Percentiles rank a stretch among this genome's conserved stretches.
phyloP scores from a whole-genome alignment of 2,888 invertebrate species.

The Glaucopsyche alexis region DNA sequence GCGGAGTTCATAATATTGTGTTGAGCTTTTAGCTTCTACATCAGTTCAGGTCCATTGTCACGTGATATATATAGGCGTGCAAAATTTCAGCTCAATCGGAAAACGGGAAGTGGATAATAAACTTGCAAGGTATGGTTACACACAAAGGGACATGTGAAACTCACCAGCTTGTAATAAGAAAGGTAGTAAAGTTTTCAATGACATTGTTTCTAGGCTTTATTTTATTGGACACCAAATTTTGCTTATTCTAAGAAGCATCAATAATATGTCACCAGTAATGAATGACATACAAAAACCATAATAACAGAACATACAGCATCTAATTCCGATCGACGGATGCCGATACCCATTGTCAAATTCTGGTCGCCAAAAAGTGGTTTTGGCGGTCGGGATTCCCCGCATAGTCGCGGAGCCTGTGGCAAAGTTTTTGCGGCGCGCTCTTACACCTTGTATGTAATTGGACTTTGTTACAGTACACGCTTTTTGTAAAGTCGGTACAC shows the following conservation, averaged over 20 bases:
- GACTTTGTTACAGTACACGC: constrained; percentile 20
- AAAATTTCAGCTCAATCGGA: no score
- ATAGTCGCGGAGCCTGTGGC: neutral
- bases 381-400: constrained; percentile 15
- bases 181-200: no score
- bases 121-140: no score
- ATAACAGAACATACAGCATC: constrained; percentile 16
- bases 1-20: no score
- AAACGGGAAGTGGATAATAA: no score
- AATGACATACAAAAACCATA: constrained; percentile 16
- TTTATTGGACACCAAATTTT: no score
- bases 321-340: constrained; percentile 23
- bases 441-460: constrained; percentile 41
- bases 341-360: constrained; percentile 27
- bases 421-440: constrained; percentile 12
- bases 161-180: no score
- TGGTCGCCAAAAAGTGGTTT: constrained; percentile 18
- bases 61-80: no score
- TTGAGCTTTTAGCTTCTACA: no score
- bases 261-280: constrained; percentile 15
- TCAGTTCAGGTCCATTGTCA: no score
- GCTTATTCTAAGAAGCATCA: neutral
- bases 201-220: no score
- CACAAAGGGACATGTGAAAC: no score
- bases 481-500: constrained; percentile 6